Evolutionary conservation across 2,797 vertebrate species (phyloP).

Genomic region (Lepus oiostolus): DNA sequence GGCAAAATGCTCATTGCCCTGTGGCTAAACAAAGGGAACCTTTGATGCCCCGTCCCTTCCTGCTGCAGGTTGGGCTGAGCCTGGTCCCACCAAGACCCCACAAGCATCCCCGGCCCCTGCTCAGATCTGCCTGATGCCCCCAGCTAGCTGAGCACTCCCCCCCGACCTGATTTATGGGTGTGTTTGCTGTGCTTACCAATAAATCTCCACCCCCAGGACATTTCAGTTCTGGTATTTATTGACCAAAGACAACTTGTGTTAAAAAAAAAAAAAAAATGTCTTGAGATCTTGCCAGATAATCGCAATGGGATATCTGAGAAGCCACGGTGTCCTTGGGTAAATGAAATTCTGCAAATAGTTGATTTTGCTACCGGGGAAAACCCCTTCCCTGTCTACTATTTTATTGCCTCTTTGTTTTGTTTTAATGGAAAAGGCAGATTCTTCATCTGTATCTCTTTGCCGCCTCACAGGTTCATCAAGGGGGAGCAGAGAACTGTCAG

Average conservation of each 20-base stretch:
- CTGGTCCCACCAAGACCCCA: not conserved
- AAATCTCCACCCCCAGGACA: constrained; percentile 94
- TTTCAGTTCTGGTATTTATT: constrained; percentile 94
- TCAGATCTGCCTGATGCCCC: constrained; percentile 88
- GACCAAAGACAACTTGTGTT: constrained; percentile 93
- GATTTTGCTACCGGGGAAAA: constrained; percentile 85
- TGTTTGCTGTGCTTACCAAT: constrained; percentile 91
- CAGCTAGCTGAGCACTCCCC: constrained; percentile 90
- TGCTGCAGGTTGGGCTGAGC: rapidly evolving
- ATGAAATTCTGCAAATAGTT: constrained; percentile 80
- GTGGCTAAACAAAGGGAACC: not conserved
- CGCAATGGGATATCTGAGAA: constrained; percentile 92
- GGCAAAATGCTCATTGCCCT: too few relatives aligned
- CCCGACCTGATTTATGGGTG: constrained; percentile 92
- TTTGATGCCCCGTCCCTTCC: not conserved
- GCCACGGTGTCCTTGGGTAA: constrained; percentile 88
- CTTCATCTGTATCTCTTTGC: constrained; percentile 80
- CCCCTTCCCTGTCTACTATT: constrained; percentile 80
- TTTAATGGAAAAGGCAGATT: constrained; percentile 82
- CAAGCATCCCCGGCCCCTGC: constrained; percentile 72
- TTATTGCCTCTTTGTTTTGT: constrained; percentile 75
- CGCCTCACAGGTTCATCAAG: constrained; percentile 78
- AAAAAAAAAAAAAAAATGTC: constrained; percentile 91
- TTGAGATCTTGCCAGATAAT: constrained; percentile 94
- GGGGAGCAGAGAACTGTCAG: constrained; percentile 74